These are phyloP conservation scores for Nephrotoma guestfalica DNA, from an alignment of 2,888 invertebrate species.

Conservation along the genomic window DNA sequence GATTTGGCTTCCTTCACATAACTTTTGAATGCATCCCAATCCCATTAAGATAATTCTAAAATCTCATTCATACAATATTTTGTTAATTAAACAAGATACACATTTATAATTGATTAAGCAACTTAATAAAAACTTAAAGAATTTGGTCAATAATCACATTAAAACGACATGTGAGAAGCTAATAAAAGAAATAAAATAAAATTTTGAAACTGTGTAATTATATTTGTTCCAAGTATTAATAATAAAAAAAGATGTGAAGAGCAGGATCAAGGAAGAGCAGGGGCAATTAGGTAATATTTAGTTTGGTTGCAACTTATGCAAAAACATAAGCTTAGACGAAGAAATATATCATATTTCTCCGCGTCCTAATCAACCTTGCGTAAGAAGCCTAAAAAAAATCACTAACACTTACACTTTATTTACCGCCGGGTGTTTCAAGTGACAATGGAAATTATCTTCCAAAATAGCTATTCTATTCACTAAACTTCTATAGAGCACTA, in stretches of 20 bases:
- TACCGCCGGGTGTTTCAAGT: too few relatives aligned
- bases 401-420: too few relatives aligned
- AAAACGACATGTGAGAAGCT: neutral
- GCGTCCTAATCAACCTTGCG: too few relatives aligned
- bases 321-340: neutral
- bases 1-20: too few relatives aligned
- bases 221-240: neutral
- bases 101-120: neutral
- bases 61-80: too few relatives aligned
- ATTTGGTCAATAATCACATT: neutral
- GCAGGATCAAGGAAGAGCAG: neutral
- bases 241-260: neutral
- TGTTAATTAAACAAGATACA: neutral
- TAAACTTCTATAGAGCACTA: too few relatives aligned
- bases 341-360: neutral
- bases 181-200: neutral
- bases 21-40: too few relatives aligned
- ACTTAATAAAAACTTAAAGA: neutral
- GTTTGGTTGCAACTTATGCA: neutral
- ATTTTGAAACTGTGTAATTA: neutral
- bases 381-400: too few relatives aligned
- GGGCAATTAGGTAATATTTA: neutral
- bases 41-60: too few relatives aligned
- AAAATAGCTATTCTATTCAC: too few relatives aligned
- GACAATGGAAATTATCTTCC: too few relatives aligned